Base-by-base conservation (phyloP, 53 echinoderm and acorn worm species). In the Henricia sp. region DNA sequence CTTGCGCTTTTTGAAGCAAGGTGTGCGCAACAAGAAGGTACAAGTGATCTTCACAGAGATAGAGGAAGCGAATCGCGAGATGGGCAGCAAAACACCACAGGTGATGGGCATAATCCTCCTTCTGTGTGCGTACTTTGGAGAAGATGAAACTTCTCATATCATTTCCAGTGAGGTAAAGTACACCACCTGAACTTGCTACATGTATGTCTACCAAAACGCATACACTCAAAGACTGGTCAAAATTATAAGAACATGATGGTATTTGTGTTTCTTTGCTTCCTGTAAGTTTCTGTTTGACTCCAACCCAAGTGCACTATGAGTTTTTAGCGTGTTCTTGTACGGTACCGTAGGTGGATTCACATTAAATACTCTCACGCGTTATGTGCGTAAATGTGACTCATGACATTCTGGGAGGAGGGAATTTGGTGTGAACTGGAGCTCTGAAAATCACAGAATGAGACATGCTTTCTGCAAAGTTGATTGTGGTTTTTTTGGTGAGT, bases 51-150 rank as follows among this genome's bases (percentile, higher is more conserved):
- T 74, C 37, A 35, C 53, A 16, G 54, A 74, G 37, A 4, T 74
- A 9, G 74, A 72, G 41, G 71, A 27, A 63, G 73, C 86, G 34
- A 29, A 62, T 51, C 41, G 35, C 20, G 51, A 38, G 30, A 50
- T 63, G 17, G 74, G 64, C 58, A 73, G 37, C 52, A 60, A 74
- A 33, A 50, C 86, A 35, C 75, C 86, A 50, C 46, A 74, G 40
- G 86, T 86, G 37, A 63, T 86, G 27, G 74, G 75, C 43, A 19
- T 86, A 50, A 66, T 85, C 32, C 2, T 27, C 28, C 50, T 85
- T 14, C 46, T 85, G 74, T 85, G 44, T 44, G 73, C 85, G 28
- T 85, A 85, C 74, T 72, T 58, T 55, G 74, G 63, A 6, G 85
- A 85, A 46, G 85, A 85, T 21, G 50, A 40, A 19, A 50, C 28